These are phyloP conservation scores for Hecatera dysodea DNA, from an alignment of 2,888 invertebrate genomes.

Conservation along the genomic window DNA sequence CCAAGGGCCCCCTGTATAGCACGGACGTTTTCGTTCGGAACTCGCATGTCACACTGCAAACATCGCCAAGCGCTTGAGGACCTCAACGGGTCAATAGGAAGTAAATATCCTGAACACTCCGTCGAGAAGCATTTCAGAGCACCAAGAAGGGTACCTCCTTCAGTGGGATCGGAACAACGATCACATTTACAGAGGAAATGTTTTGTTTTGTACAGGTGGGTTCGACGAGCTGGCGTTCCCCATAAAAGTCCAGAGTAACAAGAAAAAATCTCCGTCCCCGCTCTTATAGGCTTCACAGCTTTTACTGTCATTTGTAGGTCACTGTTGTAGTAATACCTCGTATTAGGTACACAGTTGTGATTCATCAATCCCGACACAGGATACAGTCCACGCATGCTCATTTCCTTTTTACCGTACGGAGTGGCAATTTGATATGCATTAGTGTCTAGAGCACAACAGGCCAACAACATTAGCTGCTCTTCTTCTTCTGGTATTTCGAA, in stretches of 20 bases:
- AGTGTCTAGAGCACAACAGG: slow-evolving; percentile 92
- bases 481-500: slow-evolving; percentile 90
- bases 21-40: slow-evolving; percentile 89
- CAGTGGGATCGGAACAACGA: slow-evolving; percentile 93
- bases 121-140: slow-evolving; percentile 90
- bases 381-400: slow-evolving; percentile 92
- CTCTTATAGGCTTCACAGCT: slow-evolving; percentile 90
- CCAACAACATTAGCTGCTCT: slow-evolving; percentile 90
- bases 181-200: slow-evolving; percentile 92
- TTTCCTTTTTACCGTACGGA: slow-evolving; percentile 84
- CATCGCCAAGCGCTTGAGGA: slow-evolving; percentile 91
- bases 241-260: slow-evolving; percentile 93
- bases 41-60: slow-evolving; percentile 86
- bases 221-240: slow-evolving; percentile 92
- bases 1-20: slow-evolving; percentile 89
- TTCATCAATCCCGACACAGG: slow-evolving; percentile 93
- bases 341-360: slow-evolving; percentile 93
- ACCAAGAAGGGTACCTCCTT: slow-evolving; percentile 91
- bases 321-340: slow-evolving; percentile 91
- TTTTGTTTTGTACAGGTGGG: slow-evolving; percentile 92
- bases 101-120: slow-evolving; percentile 89
- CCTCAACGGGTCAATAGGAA: slow-evolving; percentile 91
- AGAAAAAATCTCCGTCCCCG: slow-evolving; percentile 92
- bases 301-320: slow-evolving; percentile 91
- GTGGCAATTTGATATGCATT: slow-evolving; percentile 92